phyloP scores from a whole-genome alignment of 1,140 invertebrate species.

The Drosophila parvula region DNA sequence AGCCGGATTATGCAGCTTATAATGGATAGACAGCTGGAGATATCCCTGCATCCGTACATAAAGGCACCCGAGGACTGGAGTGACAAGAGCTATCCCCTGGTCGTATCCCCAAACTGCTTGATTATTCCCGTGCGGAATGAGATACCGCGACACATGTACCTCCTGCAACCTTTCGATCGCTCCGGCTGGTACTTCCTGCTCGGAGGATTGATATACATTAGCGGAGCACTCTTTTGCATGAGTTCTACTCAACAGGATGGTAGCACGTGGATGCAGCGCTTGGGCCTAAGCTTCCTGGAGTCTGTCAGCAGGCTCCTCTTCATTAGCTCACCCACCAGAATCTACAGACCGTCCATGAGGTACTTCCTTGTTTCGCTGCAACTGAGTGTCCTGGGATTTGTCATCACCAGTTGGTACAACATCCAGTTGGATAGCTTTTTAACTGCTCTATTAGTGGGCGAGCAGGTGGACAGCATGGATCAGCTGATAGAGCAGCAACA shows the following conservation, averaged over 20 bases:
- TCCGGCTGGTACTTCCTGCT: conserved; percentile 50
- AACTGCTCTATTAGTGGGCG: conserved; percentile 62
- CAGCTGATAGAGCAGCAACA: conserved; percentile 63
- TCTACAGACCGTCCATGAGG: conserved; percentile 36
- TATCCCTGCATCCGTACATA: conserved; percentile 68
- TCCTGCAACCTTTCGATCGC: conserved; percentile 56
- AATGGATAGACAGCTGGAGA: conserved; percentile 48
- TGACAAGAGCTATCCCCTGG: conserved; percentile 70
- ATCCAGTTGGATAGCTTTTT: conserved; percentile 71
- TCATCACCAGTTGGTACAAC: conserved; percentile 68
- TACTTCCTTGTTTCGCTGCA: conserved; percentile 56
- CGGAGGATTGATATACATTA: conserved; percentile 48
- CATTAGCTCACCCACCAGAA: conserved; percentile 30
- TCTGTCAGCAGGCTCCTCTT: conserved; percentile 51
- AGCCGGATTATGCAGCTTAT: conserved; percentile 50
- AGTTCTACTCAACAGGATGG: neutral
- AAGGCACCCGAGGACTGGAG: conserved; percentile 41
- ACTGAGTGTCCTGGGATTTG: conserved; percentile 60
- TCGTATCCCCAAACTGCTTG: conserved; percentile 59
- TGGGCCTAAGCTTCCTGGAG: conserved; percentile 40
- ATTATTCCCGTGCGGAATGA: conserved; percentile 71
- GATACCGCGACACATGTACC: conserved; percentile 71
- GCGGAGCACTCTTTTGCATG: conserved; percentile 34
- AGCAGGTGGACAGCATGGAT: conserved; percentile 70
- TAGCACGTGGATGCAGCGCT: neutral